Evolutionary conservation across 2,113 vertebrate genomes (phyloP).

Genomic region (Vulpes ferrilata): DNA sequence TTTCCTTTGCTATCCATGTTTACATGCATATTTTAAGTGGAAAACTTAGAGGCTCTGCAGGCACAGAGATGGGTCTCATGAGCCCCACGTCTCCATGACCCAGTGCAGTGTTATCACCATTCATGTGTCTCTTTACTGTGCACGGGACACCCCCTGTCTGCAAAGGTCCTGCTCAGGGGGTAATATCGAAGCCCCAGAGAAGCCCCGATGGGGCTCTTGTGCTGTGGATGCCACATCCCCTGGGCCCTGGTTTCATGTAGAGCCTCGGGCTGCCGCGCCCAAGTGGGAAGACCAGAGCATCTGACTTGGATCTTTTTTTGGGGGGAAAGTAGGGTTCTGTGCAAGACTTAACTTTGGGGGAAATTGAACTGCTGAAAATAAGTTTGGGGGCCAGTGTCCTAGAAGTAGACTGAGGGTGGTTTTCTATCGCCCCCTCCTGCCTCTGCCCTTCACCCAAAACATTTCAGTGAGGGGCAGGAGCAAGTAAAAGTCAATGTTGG

Average conservation of each 20-base stretch:
- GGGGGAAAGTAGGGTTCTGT: neutral
- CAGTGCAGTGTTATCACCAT: rapidly evolving
- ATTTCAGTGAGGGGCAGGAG: neutral
- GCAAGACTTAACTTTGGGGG: neutral
- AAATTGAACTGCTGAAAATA: neutral
- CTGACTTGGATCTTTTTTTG: neutral
- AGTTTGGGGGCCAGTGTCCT: neutral
- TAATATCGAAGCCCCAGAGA: neutral
- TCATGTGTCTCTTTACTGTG: rapidly evolving
- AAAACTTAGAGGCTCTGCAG: slow-evolving; percentile 20
- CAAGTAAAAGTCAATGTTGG: rapidly evolving
- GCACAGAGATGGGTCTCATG: neutral
- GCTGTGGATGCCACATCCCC: neutral
- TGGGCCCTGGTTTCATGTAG: neutral
- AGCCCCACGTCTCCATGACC: neutral
- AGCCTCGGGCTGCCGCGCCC: neutral
- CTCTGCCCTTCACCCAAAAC: neutral
- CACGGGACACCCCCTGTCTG: rapidly evolving
- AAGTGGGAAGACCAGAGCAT: neutral
- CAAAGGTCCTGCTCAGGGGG: neutral
- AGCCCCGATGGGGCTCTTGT: neutral
- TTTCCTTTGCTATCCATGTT: neutral
- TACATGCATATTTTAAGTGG: neutral
- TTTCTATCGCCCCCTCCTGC: neutral
- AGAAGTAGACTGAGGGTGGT: neutral